phyloP scores from a whole-genome alignment of 2,113 vertebrate species.

The Nothoprocta perdicaria region DNA sequence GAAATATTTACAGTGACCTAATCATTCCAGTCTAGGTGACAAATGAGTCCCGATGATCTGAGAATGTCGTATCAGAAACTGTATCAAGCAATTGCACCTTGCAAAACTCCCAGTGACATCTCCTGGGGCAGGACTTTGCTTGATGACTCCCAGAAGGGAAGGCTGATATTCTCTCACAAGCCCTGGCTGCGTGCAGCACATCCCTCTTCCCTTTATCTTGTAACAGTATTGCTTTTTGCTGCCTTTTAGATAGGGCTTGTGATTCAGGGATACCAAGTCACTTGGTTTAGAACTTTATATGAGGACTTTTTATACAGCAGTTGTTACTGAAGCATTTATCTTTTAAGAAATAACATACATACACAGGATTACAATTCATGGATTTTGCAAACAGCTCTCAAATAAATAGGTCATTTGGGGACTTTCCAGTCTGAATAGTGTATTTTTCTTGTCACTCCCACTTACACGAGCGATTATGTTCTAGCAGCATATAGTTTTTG shows the following conservation, averaged over 20 bases:
- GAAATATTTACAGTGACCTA: background rate
- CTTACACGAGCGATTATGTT: background rate
- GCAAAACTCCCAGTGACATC: background rate
- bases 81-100: background rate
- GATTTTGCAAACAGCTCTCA: slow-evolving; percentile 12
- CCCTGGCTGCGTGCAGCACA: background rate
- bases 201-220: slow-evolving; percentile 13
- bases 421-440: slow-evolving; percentile 14
- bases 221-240: background rate
- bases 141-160: background rate
- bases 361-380: background rate
- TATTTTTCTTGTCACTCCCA: slow-evolving; percentile 12
- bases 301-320: background rate
- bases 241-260: background rate
- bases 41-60: background rate
- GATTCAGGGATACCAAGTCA: background rate
- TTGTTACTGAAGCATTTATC: background rate
- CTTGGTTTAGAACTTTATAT: background rate
- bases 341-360: background rate
- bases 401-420: background rate
- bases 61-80: background rate
- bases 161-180: background rate
- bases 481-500: background rate
- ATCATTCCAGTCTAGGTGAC: background rate
- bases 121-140: background rate